Conservation (phyloP, 2,113 vertebrate species). For the Ceyx cyanopectus region DNA sequence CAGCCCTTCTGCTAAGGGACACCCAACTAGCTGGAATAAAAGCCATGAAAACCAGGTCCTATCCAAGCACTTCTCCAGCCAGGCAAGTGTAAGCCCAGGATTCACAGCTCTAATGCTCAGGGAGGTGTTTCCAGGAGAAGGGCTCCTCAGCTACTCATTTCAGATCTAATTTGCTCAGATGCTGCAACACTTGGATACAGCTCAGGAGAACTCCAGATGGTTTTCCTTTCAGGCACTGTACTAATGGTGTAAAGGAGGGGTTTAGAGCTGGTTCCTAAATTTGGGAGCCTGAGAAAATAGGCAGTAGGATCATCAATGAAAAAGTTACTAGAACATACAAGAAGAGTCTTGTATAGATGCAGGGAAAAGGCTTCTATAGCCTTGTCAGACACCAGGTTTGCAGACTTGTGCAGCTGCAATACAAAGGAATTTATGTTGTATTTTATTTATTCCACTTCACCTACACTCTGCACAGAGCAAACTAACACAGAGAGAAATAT, state of each 20-base stretch:
- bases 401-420: neutral
- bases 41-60: neutral
- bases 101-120: neutral
- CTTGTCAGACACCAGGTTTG: neutral
- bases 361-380: neutral
- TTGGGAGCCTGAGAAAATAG: neutral
- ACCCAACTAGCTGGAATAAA: neutral
- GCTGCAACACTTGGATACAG: neutral
- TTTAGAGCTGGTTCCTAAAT: neutral
- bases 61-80: neutral
- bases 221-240: neutral
- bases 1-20: neutral
- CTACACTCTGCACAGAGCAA: neutral
- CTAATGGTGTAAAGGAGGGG: neutral
- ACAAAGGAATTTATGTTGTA: conserved; percentile 15
- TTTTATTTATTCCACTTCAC: neutral
- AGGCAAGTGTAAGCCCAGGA: neutral
- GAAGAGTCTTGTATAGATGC: neutral
- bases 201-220: neutral
- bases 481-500: neutral
- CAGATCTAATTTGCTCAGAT: neutral
- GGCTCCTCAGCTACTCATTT: neutral
- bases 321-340: neutral
- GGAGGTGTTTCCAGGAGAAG: neutral
- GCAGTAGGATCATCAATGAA: neutral